Conservation (phyloP, 2,113 vertebrate genomes). For the Nannobrachium achirus region DNA sequence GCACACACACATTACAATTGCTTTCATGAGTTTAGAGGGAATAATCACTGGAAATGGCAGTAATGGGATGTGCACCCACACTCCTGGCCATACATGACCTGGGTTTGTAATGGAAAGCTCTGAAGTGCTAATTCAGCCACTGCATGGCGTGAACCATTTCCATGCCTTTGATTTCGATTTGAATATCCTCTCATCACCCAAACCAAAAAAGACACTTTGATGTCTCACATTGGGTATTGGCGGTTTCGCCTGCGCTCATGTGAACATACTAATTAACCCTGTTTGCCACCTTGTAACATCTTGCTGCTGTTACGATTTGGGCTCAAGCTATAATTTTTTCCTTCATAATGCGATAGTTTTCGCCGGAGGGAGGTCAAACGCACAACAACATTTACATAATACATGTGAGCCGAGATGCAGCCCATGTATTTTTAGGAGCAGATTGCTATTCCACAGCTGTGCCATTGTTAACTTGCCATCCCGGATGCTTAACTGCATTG, state of each 20-base stretch:
- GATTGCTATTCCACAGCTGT: slow-evolving; percentile 40
- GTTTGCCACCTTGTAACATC: slow-evolving; percentile 7
- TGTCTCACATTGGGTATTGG: neutral
- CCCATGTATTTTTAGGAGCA: slow-evolving; percentile 13
- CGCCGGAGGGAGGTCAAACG: neutral
- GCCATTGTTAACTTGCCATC: slow-evolving; percentile 19
- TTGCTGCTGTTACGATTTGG: neutral
- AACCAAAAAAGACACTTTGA: slow-evolving; percentile 22
- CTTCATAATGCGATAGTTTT: slow-evolving; percentile 1
- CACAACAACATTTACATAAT: neutral
- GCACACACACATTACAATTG: neutral
- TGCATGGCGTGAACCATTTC: slow-evolving; percentile 7
- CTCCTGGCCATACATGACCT: slow-evolving; percentile 1
- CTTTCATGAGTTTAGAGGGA: neutral
- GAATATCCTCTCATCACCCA: slow-evolving; percentile 6
- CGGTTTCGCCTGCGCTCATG: neutral
- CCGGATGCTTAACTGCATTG: slow-evolving; percentile 20
- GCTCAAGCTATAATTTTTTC: neutral
- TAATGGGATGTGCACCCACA: slow-evolving; percentile 8
- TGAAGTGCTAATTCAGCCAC: slow-evolving; percentile 19
- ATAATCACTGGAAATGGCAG: neutral
- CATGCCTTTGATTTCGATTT: slow-evolving; percentile 34
- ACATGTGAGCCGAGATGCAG: neutral
- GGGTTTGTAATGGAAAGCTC: slow-evolving; percentile 14
- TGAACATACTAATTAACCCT: slow-evolving; percentile 31